Base-by-base conservation (phyloP, 2,888 invertebrate genomes). In the Alitta virens region DNA sequence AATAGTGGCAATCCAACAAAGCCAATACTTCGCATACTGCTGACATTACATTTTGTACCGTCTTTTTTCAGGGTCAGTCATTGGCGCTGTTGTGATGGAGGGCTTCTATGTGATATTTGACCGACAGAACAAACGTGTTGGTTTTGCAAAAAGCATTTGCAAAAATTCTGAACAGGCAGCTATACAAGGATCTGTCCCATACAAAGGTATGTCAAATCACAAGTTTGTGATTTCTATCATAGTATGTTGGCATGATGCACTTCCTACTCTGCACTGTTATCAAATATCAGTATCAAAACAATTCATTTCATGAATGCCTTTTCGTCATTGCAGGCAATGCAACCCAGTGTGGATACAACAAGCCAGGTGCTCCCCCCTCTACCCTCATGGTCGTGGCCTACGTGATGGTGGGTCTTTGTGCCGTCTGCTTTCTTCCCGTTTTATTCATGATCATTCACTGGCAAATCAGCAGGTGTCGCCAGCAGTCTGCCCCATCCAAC, bases 81-180 rank as follows among this genome's bases (percentile, higher is more conserved):
- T 82, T 12, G 83, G 83, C 14, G 80, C 83, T 24, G 75, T 82
- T 1, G 65, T 82, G 25, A 78, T 83, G 78, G 83, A 82, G 68
- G 82, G 80, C 2, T 83, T 75, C 64, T 82, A 79, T 68, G 75
- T 80, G 2, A 72, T 82, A 27, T 83, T 82, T 75, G 81, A 83
- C 63, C 72, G 83, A n/a, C 66, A 64, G 33, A 74, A 76, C 27
- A 74, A 74, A 57, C 67, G 69, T 23, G 68, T 83, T 18, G 78
- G 80, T 2, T 83, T 83, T 72, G 80, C 77, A 1, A 72, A 76
- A 60, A 75, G 79, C 0, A 71, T 75, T 0, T 80, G 81, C 63
- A 52, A 55, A 2, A 53, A 50, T 38, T n/a, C 33, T 12, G 58
- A 60, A 49, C 56, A 26, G 3, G 9, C 40, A 2, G 38, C 14